Evolutionary conservation across 1,140 invertebrate genomes (phyloP), one percentile per base, ranked within the genome.

Genomic region (Globodera rostochiensis): DNA sequence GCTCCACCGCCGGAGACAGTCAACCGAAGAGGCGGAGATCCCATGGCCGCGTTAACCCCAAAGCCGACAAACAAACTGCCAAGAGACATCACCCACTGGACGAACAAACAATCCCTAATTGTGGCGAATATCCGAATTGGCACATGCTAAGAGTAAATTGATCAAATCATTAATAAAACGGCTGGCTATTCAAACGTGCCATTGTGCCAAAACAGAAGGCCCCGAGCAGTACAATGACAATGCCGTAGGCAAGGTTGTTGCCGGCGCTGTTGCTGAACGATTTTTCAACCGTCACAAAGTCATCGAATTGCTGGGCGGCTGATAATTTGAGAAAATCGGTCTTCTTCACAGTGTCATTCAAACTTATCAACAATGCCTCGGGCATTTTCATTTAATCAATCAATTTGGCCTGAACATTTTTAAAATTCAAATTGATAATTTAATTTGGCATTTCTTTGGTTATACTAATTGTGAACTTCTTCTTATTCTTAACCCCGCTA

Each of bases 11-110:
- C 36, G 13, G 64, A 45, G 57, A 69, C 77, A 9, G 45, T 19
- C 45, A 70, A 25, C 36, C 53, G 66, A 15, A 83, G 47, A 1
- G 82, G 82, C 15, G 82, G 82, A 45, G 64, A 84, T n/a, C 73
- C 82, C 60, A 69, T 71, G 15, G 71, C 69, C 21, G 49, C 53
- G 71, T 84, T 83, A 7, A 83, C 71, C 9, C 70, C 64, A 60
- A 83, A 83, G 47, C 82, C 82, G 50, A 78, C 64, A 45, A 73
- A 74, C 19, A 83, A 25, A 36, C 67, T 84, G 66, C 82, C 82
- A 21, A 83, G 71, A 13, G 73, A 78, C 82, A 83, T 83, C 0
- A 75, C 74, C 75, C 74, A 83, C 57, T 83, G 82, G 11, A 84
- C 74, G 79, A 83, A 83, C 47, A 83, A 13, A 79, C 82, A 79